Percentiles rank a stretch among this genome's conserved stretches.
These are phyloP conservation scores for Dipodomys spectabilis DNA, from an alignment of 2,113 vertebrate species.

Conservation along the genomic window DNA sequence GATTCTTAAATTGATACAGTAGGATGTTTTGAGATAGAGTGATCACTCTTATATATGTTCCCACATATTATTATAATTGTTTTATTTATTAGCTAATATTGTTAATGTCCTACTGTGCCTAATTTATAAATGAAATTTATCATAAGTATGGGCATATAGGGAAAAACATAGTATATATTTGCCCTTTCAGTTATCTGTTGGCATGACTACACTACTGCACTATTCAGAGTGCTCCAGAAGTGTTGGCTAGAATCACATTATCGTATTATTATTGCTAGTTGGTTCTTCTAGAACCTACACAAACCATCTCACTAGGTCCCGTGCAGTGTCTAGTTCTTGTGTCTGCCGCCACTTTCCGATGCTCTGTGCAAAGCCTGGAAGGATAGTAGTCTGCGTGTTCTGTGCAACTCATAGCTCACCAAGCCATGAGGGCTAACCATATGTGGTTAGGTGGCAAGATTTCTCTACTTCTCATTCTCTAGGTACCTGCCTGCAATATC, in stretches of 20 bases:
- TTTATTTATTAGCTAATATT: background rate
- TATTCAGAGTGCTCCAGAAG: background rate
- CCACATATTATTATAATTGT: background rate
- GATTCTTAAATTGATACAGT: background rate
- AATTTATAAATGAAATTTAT: conserved; percentile 12
- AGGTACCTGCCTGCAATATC: background rate
- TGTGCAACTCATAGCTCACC: background rate
- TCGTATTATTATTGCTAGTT: background rate
- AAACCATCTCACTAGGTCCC: background rate
- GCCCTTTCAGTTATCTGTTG: background rate
- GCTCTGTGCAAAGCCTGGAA: background rate
- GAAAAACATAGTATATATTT: background rate
- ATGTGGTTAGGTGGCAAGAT: background rate
- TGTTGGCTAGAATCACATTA: background rate
- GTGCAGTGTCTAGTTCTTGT: background rate
- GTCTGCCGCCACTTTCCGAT: background rate
- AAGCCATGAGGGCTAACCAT: too few relatives aligned
- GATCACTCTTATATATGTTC: background rate
- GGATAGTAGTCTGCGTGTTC: background rate
- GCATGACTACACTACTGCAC: background rate
- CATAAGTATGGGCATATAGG: background rate
- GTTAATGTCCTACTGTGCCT: background rate
- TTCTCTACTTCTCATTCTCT: background rate
- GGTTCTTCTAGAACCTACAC: background rate
- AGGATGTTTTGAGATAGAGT: background rate